These are phyloP conservation scores for Ceyx melanurus DNA, from an alignment of 2,113 vertebrate species.

Conservation along the genomic window DNA sequence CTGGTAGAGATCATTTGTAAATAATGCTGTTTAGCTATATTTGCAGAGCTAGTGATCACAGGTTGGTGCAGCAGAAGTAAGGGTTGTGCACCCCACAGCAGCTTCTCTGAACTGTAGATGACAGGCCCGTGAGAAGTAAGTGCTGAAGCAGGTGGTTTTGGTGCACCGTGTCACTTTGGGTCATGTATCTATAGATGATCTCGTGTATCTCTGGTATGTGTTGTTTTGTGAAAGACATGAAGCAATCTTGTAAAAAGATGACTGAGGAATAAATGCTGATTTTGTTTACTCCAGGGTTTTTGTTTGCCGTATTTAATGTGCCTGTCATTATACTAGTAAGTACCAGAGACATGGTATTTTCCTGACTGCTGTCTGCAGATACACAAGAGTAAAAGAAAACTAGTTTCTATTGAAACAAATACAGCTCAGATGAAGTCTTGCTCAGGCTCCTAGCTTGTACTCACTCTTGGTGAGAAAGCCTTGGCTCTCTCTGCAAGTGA, in stretches of 20 bases:
- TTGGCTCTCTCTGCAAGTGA: neutral
- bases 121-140: neutral
- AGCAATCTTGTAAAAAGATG: conserved; percentile 4
- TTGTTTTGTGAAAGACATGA: conserved; percentile 23
- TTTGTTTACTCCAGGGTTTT: conserved; percentile 59
- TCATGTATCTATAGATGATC: conserved; percentile 18
- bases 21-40: neutral
- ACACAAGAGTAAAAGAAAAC: neutral
- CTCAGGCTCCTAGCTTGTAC: neutral
- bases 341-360: neutral
- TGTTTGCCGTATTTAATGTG: conserved; percentile 16
- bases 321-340: neutral
- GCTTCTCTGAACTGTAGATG: neutral
- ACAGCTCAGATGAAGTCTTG: rapidly evolving
- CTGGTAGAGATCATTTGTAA: neutral
- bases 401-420: neutral
- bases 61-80: neutral
- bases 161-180: neutral
- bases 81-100: neutral
- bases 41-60: neutral
- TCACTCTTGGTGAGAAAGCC: neutral
- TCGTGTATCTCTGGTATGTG: neutral
- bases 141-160: neutral
- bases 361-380: neutral
- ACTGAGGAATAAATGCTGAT: conserved; percentile 64